Evolutionary conservation across 1,140 invertebrate genomes (phyloP).

Genomic region (Neodiprion lecontei): DNA sequence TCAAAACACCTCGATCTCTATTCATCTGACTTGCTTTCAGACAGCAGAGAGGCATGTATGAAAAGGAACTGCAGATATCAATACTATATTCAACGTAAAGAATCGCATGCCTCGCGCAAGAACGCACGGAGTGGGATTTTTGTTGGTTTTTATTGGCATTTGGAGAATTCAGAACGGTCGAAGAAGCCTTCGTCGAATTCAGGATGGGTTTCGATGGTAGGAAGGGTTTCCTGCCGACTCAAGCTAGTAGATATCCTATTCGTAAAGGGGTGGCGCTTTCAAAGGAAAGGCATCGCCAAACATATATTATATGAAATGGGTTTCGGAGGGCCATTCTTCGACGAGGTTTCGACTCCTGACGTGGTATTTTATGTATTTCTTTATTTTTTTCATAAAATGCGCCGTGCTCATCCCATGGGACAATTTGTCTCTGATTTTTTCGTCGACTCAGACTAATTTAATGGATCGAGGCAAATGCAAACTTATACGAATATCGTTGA

Average conservation of each 20-base stretch:
- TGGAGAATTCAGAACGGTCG: background rate
- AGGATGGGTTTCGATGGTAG: background rate
- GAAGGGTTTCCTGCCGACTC: background rate
- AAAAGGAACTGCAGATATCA: background rate
- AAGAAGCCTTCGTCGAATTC: background rate
- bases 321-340: background rate
- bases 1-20: background rate
- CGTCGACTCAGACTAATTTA: background rate
- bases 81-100: background rate
- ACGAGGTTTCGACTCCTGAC: background rate
- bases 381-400: too few relatives aligned
- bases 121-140: background rate
- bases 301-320: background rate
- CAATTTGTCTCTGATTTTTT: background rate
- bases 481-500: too few relatives aligned
- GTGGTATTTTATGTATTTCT: background rate
- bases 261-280: background rate
- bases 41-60: background rate
- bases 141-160: too few relatives aligned
- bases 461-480: background rate
- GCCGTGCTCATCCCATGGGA: too few relatives aligned
- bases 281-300: background rate
- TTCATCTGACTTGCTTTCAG: background rate
- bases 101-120: background rate
- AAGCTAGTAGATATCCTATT: slow-evolving; percentile 5